A percentile compares a stretch with the other conserved stretches of the same genome.
Conservation (phyloP, 2,113 vertebrate species). For the Actinemys pallida region DNA sequence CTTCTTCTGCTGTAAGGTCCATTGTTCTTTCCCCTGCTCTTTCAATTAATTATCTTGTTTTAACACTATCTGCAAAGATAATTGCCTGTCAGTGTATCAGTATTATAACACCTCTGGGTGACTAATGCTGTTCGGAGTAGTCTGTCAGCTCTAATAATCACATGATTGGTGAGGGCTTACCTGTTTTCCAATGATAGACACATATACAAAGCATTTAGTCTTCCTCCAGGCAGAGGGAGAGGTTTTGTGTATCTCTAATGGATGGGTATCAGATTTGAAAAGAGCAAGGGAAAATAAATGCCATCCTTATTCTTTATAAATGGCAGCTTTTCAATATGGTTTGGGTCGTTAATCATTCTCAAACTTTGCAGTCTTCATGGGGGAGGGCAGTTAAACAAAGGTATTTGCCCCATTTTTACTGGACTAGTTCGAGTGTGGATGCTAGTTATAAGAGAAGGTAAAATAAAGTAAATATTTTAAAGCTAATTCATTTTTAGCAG, state of each 20-base stretch:
- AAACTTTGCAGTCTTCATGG: neutral
- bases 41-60: constrained; percentile 86
- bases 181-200: constrained; percentile 47
- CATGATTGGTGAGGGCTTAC: constrained; percentile 39
- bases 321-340: neutral
- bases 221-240: neutral
- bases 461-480: constrained; percentile 41
- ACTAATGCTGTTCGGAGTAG: constrained; percentile 57
- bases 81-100: constrained; percentile 84
- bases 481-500: constrained; percentile 21
- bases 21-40: constrained; percentile 76
- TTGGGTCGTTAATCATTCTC: neutral
- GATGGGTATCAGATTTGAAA: neutral
- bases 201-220: constrained; percentile 24
- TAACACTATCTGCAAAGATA: constrained; percentile 81
- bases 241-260: neutral
- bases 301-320: neutral
- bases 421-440: neutral
- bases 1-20: constrained; percentile 56
- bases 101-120: constrained; percentile 74
- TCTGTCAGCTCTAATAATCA: constrained; percentile 74
- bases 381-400: neutral
- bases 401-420: neutral
- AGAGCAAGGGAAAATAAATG: neutral
- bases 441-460: neutral